A percentile compares a stretch with the other conserved stretches of the same genome.
These are phyloP conservation scores for Falco novaeseelandiae DNA, from an alignment of 2,797 vertebrate species.

Conservation along the genomic window DNA sequence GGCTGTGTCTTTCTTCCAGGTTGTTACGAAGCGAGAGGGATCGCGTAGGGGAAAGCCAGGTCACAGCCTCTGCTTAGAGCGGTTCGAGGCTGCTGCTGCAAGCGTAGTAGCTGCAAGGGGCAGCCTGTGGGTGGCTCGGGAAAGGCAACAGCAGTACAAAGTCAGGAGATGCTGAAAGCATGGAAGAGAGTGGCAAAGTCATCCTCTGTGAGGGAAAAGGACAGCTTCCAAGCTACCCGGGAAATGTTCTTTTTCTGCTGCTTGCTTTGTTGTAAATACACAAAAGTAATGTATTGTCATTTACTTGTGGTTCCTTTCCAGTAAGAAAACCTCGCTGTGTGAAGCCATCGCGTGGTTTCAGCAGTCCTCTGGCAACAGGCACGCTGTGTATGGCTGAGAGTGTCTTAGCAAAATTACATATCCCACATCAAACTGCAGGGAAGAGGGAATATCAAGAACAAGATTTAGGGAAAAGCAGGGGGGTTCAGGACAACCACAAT, in stretches of 20 bases:
- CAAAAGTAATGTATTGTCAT: constrained; percentile 57
- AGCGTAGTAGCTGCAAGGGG: neutral
- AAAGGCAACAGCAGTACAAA: neutral
- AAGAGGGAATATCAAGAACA: neutral
- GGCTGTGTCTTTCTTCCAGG: neutral
- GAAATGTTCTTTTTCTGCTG: constrained; percentile 60
- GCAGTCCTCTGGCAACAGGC: constrained; percentile 54
- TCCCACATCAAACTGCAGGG: neutral
- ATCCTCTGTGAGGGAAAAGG: constrained; percentile 44
- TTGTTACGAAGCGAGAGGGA: neutral
- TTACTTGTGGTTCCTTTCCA: constrained; percentile 60
- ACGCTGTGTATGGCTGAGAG: constrained; percentile 28
- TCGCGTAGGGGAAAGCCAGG: neutral
- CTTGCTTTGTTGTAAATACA: constrained; percentile 57
- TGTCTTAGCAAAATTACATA: neutral
- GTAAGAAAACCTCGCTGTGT: constrained; percentile 57
- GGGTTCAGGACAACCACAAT: neutral
- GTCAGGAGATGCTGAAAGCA: constrained; percentile 39
- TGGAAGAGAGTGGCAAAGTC: constrained; percentile 34
- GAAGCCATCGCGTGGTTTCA: constrained; percentile 58
- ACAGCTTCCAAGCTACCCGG: constrained; percentile 42
- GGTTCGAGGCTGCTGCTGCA: neutral
- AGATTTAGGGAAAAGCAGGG: neutral
- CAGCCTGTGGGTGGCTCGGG: constrained; percentile 25
- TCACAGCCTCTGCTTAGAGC: neutral